A percentile compares a stretch with the other conserved stretches of the same genome.
These are phyloP conservation scores for Sebastes schlegelii DNA, from an alignment of 2,113 vertebrate genomes.

Conservation along the genomic window DNA sequence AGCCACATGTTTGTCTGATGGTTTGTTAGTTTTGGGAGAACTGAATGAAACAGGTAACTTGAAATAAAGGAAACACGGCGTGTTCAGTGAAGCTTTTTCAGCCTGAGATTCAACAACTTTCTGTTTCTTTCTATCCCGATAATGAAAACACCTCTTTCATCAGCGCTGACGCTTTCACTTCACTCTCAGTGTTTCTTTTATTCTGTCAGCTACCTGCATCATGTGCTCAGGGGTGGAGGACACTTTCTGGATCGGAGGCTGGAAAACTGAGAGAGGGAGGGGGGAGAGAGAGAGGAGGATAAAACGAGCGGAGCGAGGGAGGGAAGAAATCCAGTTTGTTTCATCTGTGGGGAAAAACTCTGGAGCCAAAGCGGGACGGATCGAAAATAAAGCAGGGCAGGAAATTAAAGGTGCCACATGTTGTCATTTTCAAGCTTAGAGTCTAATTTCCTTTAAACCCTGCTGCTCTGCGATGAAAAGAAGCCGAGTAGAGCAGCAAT, in stretches of 20 bases:
- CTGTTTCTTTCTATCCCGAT: neutral
- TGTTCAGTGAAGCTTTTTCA: neutral
- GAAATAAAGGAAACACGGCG: constrained; percentile 40
- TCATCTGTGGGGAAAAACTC: constrained; percentile 3
- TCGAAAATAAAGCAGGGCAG: constrained; percentile 19
- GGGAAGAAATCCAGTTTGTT: constrained; percentile 16
- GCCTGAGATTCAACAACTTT: neutral
- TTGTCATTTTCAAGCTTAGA: neutral
- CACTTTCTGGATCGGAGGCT: constrained; percentile 40
- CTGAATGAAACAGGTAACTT: neutral
- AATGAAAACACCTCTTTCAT: neutral
- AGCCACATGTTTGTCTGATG: neutral
- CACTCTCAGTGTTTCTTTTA: constrained; percentile 38
- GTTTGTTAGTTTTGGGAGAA: neutral
- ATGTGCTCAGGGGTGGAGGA: neutral
- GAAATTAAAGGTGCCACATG: constrained; percentile 37
- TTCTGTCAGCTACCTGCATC: neutral
- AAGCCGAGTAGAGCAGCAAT: neutral
- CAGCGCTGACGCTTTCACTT: too few relatives aligned
- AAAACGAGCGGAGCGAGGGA: neutral
- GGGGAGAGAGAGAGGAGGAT: neutral
- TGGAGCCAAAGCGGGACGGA: neutral
- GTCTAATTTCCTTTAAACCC: neutral
- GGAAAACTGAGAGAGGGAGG: constrained; percentile 31
- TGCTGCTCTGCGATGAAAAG: neutral